Percentiles rank a stretch among this genome's conserved stretches.
These are phyloP conservation scores for Lymantria monacha DNA, from an alignment of 2,888 invertebrate species.

Conservation along the genomic window DNA sequence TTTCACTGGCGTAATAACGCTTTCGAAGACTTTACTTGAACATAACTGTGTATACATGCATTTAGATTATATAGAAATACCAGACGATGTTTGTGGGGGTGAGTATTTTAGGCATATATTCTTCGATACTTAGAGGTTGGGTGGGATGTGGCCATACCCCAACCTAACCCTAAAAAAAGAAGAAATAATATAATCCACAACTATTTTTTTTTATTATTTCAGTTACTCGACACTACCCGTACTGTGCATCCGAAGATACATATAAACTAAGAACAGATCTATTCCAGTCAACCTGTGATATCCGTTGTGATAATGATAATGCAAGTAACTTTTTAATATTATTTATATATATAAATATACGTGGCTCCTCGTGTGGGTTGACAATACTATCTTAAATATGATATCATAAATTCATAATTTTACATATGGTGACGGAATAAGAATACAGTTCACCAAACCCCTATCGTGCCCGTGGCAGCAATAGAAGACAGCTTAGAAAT, in stretches of 20 bases:
- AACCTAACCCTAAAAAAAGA: too few relatives aligned
- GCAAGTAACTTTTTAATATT: constrained; percentile 36
- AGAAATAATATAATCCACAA: too few relatives aligned
- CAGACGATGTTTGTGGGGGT: constrained; percentile 49
- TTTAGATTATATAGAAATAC: constrained; percentile 60
- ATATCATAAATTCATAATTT: too few relatives aligned
- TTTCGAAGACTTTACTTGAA: constrained; percentile 45
- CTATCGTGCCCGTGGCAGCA: too few relatives aligned
- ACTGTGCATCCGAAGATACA: constrained; percentile 54
- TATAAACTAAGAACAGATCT: constrained; percentile 46
- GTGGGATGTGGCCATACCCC: not conserved
- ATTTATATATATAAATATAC: too few relatives aligned
- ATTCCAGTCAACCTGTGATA: constrained; percentile 69
- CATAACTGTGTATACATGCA: constrained; percentile 59
- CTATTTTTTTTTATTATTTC: too few relatives aligned
- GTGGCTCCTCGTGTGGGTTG: too few relatives aligned
- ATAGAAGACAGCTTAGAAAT: too few relatives aligned
- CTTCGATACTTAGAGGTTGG: not conserved
- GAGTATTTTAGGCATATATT: constrained; percentile 4
- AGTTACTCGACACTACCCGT: constrained; percentile 63
- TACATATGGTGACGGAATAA: too few relatives aligned
- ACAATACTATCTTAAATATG: too few relatives aligned
- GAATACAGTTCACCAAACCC: too few relatives aligned
- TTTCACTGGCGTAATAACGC: constrained; percentile 54
- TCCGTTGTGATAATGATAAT: constrained; percentile 62